Conservation (phyloP, 2,113 vertebrate genomes). For the Bubo scandiacus region DNA sequence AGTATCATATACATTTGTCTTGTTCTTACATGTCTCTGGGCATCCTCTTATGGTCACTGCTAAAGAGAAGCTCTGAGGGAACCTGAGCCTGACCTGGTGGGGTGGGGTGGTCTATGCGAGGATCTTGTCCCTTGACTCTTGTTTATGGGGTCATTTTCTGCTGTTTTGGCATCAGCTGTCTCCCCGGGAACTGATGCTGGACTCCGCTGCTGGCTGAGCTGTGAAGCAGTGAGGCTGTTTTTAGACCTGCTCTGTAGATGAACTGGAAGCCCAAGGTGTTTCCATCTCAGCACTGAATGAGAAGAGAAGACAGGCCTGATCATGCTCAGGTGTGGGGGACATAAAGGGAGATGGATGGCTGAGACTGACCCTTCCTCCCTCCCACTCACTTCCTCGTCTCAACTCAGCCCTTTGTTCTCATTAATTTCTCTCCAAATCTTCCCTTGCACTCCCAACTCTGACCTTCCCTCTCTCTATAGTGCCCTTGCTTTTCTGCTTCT, state of each 20-base stretch:
- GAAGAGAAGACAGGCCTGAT: background rate
- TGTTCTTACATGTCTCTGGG: background rate
- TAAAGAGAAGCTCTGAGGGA: background rate
- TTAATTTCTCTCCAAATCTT: background rate
- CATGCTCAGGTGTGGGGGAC: background rate
- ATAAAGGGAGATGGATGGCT: background rate
- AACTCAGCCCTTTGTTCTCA: background rate
- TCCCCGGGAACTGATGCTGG: background rate
- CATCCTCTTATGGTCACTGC: background rate
- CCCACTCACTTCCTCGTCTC: background rate
- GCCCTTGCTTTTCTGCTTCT: background rate
- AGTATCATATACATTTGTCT: background rate
- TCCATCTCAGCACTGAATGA: background rate
- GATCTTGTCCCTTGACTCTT: background rate
- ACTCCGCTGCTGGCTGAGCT: background rate
- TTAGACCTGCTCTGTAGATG: background rate
- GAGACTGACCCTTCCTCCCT: background rate
- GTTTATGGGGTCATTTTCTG: background rate
- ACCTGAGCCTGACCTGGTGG: background rate
- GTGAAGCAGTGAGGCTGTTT: background rate
- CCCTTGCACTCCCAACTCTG: background rate
- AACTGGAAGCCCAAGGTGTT: background rate
- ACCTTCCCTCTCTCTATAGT: background rate
- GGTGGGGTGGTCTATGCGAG: background rate
- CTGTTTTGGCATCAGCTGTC: background rate